A percentile compares a stretch with the other conserved stretches of the same genome.
Conservation (phyloP, 2,797 vertebrate genomes). For the Siniperca undulata region DNA sequence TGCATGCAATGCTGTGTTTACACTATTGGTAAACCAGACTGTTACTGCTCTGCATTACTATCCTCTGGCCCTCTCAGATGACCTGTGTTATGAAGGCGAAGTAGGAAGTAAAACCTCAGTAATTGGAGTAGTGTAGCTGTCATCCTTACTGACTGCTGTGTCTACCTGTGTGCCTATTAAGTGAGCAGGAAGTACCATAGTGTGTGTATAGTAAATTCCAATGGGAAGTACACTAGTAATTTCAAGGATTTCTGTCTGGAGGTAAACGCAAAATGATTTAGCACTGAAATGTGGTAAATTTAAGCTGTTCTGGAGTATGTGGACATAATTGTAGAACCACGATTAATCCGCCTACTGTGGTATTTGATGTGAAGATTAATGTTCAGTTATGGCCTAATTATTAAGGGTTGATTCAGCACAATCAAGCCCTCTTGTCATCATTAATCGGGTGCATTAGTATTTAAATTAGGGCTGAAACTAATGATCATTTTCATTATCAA, state of each 20-base stretch:
- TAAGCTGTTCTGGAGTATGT: neutral
- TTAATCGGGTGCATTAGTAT: neutral
- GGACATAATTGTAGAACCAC: neutral
- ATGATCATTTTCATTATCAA: neutral
- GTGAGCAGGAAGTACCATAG: slow-evolving; percentile 47
- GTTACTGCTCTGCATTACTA: neutral
- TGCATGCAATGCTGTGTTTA: slow-evolving; percentile 3
- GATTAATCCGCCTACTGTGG: neutral
- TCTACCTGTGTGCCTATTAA: slow-evolving; percentile 47
- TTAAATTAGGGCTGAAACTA: neutral
- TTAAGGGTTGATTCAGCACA: neutral
- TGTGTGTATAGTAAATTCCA: neutral
- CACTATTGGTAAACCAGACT: neutral
- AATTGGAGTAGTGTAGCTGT: slow-evolving; percentile 54
- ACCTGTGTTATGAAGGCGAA: slow-evolving; percentile 36
- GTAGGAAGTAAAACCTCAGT: slow-evolving; percentile 61
- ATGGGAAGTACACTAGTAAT: neutral
- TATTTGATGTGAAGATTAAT: neutral
- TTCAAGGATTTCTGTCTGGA: neutral
- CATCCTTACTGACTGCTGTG: slow-evolving; percentile 32
- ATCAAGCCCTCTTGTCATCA: neutral
- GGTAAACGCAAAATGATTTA: neutral
- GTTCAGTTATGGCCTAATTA: neutral
- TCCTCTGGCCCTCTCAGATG: slow-evolving; percentile 44
- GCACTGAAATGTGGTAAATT: neutral